Base-by-base conservation (phyloP, 2,888 invertebrate genomes). In the Ischnura elegans region DNA sequence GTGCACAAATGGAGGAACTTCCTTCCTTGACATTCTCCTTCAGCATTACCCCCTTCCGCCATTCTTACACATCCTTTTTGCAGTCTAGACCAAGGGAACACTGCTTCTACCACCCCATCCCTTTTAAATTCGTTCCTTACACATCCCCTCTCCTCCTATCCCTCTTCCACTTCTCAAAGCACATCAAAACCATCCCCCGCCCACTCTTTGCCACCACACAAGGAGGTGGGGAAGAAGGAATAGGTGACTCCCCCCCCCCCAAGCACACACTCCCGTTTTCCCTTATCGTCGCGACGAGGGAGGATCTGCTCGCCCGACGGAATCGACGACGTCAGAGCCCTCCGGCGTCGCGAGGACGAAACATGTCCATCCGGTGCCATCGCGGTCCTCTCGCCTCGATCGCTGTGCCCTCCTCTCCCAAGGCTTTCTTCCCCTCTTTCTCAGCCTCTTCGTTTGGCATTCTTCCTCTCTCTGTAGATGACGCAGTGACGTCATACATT, bases 191-290 rank as follows among this genome's bases (percentile, higher is more conserved):
- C 85, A 47, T 47, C 25, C 93, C 93, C 76, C 29, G n/a, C 87
- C 36, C 90, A 5, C 85, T 87, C 90, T 93, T 93, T 66, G 87
- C 93, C 45, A 43, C 90, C 29, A 85, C 87, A 76, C 93, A 46
- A 47, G 90, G 87, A 46, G 93, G 93, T 93, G 94, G 85, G n/a
- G 47, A 47, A 87, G 87, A 61, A 66, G 93, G 94, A 94, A 47
- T 5, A 47, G 86, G 93, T 93, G 47, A n/a, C n/a, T 19, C 51
- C 51, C 51, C 51, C 51, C 51, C 51, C 51, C 51, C 51, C 51
- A 1, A 3, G 4, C 13, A 3, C n/a, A n/a, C n/a, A 19, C 51
- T 8, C 13, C 8, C 16, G 13, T 2, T 19, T 8, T 36, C 93
- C 90, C 93, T 87, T 51, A 19, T 42, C 94, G 87, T 86, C 93